A percentile compares a stretch with the other conserved stretches of the same genome.
phyloP scores from a whole-genome alignment of 2,113 vertebrate species.

The Heliornis fulica region DNA sequence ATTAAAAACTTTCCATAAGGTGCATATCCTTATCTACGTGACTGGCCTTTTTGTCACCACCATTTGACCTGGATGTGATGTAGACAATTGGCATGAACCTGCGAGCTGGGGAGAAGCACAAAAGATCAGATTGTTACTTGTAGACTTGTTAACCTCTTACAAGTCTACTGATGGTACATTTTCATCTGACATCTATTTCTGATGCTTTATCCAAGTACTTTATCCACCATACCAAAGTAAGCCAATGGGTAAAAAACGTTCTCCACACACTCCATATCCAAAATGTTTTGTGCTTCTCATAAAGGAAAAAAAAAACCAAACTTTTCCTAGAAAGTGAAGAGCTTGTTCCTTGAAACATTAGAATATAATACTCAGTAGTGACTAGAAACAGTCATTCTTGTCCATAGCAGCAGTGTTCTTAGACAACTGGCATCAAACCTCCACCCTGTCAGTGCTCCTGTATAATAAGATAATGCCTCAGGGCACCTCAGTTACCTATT shows the following conservation, averaged over 20 bases:
- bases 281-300: background rate
- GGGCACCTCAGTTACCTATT: background rate
- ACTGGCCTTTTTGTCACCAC: background rate
- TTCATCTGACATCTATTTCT: background rate
- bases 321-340: background rate
- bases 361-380: background rate
- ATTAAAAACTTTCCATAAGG: background rate
- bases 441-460: background rate
- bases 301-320: background rate
- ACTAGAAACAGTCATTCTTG: background rate
- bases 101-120: background rate
- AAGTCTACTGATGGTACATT: background rate
- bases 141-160: background rate
- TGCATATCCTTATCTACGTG: background rate
- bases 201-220: background rate
- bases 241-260: background rate
- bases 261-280: accelerated
- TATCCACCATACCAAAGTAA: background rate
- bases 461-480: background rate
- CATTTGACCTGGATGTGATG: background rate
- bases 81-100: background rate
- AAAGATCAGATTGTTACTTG: background rate
- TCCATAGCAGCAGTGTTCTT: background rate
- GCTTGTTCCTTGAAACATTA: background rate
- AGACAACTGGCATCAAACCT: background rate